Evolutionary conservation across 35 echinoderm and acorn worm genomes (phyloP).

Genomic region (Acanthaster planci): DNA sequence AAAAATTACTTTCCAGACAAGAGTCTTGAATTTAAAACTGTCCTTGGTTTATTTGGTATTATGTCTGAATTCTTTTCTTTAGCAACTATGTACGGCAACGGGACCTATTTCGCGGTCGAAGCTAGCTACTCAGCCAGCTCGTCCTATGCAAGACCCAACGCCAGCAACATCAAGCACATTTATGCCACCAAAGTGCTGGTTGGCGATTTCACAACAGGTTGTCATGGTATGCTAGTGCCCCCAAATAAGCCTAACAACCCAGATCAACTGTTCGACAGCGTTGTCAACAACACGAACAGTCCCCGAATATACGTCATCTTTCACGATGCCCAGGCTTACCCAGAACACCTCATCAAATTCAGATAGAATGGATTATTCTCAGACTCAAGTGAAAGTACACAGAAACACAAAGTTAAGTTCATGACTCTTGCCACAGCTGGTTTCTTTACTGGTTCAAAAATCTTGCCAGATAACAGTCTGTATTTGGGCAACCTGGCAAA

Average conservation of each 20-base stretch:
- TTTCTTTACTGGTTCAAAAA: too few species aligned
- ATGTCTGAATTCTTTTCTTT: conserved; percentile 6
- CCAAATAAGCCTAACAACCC: background rate
- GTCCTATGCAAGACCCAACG: background rate
- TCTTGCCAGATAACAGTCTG: too few species aligned
- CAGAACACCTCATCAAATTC: conserved; percentile 47
- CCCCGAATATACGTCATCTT: conserved; percentile 39
- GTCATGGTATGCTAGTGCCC: background rate
- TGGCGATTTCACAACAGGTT: conserved; percentile 3
- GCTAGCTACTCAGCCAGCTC: conserved; percentile 1
- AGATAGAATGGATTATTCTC: too few species aligned
- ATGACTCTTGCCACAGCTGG: too few species aligned
- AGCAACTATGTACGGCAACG: conserved; percentile 25
- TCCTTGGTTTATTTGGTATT: background rate
- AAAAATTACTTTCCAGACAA: too few species aligned
- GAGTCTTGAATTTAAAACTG: too few species aligned
- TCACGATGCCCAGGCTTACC: conserved; percentile 56
- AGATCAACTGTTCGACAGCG: conserved; percentile 32
- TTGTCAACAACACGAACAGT: conserved; percentile 16
- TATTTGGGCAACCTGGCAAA: too few species aligned
- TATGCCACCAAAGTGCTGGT: conserved; percentile 35
- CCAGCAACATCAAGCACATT: conserved; percentile 19
- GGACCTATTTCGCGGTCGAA: conserved; percentile 44
- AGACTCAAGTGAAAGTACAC: too few species aligned
- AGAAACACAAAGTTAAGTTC: too few species aligned